These are phyloP conservation scores for Plebejus anna DNA, from an alignment of 2,888 invertebrate species.

Conservation along the genomic window DNA sequence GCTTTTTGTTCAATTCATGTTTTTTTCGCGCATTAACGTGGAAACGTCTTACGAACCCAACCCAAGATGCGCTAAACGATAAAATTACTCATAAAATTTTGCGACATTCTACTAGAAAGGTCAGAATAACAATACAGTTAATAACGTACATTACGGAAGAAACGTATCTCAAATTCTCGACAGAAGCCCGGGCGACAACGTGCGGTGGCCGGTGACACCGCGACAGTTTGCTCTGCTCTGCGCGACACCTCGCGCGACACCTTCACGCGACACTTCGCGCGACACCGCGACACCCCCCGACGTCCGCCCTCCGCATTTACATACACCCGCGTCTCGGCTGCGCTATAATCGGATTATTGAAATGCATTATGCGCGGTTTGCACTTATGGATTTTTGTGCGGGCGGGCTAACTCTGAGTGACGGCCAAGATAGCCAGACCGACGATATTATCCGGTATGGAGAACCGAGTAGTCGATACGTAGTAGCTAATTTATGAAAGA, in stretches of 20 bases:
- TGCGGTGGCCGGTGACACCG: neutral
- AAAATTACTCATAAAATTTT: no score
- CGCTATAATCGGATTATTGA: neutral
- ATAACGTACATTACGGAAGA: no score
- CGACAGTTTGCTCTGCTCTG: neutral
- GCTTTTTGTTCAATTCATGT: neutral
- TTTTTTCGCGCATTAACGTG: neutral
- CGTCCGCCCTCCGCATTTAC: neutral
- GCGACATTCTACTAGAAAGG: no score
- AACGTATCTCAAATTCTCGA: no score
- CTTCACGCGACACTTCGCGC: neutral
- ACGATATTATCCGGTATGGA: neutral
- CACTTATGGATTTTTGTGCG: slow-evolving; percentile 2
- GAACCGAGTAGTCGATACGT: neutral
- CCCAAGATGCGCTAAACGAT: no score
- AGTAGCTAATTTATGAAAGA: no score
- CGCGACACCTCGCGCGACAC: neutral
- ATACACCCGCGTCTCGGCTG: neutral
- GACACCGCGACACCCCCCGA: neutral
- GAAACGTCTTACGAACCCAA: neutral
- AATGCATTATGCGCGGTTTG: slow-evolving; percentile 14
- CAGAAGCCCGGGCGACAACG: neutral
- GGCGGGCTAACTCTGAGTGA: neutral
- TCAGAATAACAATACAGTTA: no score
- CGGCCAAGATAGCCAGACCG: neutral